Base-by-base conservation (phyloP, 2,113 vertebrate genomes). In the Lagopus leucura region DNA sequence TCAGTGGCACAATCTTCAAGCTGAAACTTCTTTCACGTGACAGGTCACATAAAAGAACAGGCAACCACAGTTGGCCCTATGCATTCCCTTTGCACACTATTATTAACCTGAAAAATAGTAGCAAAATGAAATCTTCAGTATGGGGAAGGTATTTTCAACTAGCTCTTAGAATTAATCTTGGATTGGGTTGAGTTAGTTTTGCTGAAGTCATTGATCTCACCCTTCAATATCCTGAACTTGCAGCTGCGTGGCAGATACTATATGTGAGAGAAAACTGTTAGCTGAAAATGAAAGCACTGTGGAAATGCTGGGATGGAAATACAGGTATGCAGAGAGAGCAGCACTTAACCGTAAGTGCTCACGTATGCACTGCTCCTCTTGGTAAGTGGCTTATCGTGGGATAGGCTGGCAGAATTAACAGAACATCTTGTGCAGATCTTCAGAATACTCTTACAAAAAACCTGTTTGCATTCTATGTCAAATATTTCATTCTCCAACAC, bases 311-410 rank as follows among this genome's bases (percentile, higher is more conserved):
- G 66, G 42, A 4, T 64, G 48, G 55, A 42, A 47, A 32, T 30
- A 15, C 9, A 15, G 13, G 13, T 8, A 30, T 48, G 47, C 55
- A 64, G 42, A 9, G 36, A 5, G 14, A 30, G 47, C 30, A 19
- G 42, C 20, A 17, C n/a, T 32, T 42, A 9, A 2, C 38, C 2
- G 0, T 54, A 20, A 48, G 21, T 1, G 3, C 27, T 34, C 45
- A 32, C 2, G 1, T 63, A 13, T 1, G 1, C 8, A 0, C 60
- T 13, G 24, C 24, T n/a, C 57, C 30, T 64, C 43, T 40, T 20
- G n/a, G n/a, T 55, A 45, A 52, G 25, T 58, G 10, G 50, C 10
- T 1, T 6, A 3, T 11, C 7, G 17, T 17, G 57, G 27, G 28
- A 8, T 21, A 25, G 36, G 17, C 10, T 48, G 72, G 16, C 5